Base-by-base conservation (phyloP, 2,888 invertebrate genomes). In the Leistus spinibarbis region DNA sequence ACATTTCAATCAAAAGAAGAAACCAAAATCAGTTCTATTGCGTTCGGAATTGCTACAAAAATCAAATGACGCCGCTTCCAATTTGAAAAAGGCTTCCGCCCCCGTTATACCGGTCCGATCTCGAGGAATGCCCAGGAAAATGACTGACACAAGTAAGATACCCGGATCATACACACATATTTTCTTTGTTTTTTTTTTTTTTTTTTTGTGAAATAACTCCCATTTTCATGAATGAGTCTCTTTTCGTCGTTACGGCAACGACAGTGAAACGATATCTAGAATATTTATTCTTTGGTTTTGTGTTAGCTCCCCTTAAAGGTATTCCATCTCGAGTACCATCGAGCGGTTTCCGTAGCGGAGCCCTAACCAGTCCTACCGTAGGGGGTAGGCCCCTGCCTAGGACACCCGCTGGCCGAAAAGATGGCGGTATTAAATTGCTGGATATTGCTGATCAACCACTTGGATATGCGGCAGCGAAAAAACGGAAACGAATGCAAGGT, bases 371-470 rank as follows among this genome's bases (percentile, higher is more conserved):
- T 70, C 86, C 87, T 13, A 82, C 88, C 1, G 83, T 86, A 78
- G 86, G 89, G 22, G 85, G 88, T 57, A 89, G 90, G 10, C 88
- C 90, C 67, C 83, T 90, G 74, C 87, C 89, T 62, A 87, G 92
- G 77, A 90, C 89, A 27, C 90, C 89, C 40, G 92, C 89, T 69
- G 92, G 88, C 71, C 91, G 90, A 80, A 96, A 91, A 87, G 97
- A 95, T 84, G 94, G 97, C 69, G 98, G 98, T 76, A 97, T 98
- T 80, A 98, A 98, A 87, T 87, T 98, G 65, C 87, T 98, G 54
- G 98, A 98, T 84, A 96, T 98, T 81, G 92, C 94, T 2, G 98
- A 98, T 83, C 96, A 97, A 83, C 98, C 98, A 0, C 85, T 95
- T 27, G 94, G 94, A 9, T 92, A 91, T 84, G 92, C 93, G 0